Base-by-base conservation (phyloP, 1,140 invertebrate genomes). In the Hycleus cichorii region DNA sequence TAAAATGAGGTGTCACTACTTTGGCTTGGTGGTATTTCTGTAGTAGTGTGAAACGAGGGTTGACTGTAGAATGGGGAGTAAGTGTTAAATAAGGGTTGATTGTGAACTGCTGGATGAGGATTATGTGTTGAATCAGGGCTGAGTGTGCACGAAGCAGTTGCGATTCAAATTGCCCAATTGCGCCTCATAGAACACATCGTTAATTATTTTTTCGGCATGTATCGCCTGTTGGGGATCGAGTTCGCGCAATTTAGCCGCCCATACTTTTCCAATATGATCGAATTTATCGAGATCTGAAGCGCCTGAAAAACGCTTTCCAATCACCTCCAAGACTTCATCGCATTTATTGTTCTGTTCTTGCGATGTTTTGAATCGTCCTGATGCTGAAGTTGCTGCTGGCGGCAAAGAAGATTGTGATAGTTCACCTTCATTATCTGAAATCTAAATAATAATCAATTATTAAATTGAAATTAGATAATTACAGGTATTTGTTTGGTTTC, bases 281-380 rank as follows among this genome's bases (percentile, higher is more conserved):
- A 49, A 60, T n/a, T 12, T 25, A 57, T 60, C 43, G 39, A 26
- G 4, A 18, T 18, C 18, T 18, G 18, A 18, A 18, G 39, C 9
- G 10, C 24, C 32, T 39, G 9, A n/a, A 4, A 49, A 38, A 18
- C 48, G 25, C 47, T 55, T 39, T 25, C 50, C 45, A 38, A 59
- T 44, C 50, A 54, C 45, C 45, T 38, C 44, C 12, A 59, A 47
- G 18, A 59, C 43, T 52, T 54, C 57, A 38, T 59, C 51, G 42
- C 10, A 27, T 57, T 57, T 57, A 48, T 24, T 52, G 25, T 47
- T 47, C 2, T 39, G 24, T 47, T 46, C 43, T 44, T 26, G 55
- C 4, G 49, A 40, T 58, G 57, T 25, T 58, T 32, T 52, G 27
- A 24, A 27, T 32, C 8, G 32, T 58, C 18, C 27, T 44, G 39